phyloP scores from a whole-genome alignment of 2,888 invertebrate species.

The Protophormia terraenovae region DNA sequence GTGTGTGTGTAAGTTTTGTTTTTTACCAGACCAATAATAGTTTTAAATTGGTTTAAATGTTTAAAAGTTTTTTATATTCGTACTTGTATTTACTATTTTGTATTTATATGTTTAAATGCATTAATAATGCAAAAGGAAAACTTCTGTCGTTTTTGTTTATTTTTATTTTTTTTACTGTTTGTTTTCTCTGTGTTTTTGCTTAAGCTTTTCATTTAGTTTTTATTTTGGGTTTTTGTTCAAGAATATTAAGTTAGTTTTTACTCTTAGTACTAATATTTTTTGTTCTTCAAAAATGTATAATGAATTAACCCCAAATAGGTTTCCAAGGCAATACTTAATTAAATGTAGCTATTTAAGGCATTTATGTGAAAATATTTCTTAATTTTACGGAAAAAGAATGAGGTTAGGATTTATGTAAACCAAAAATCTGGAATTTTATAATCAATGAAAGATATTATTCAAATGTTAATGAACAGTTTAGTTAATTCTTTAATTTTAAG shows the following conservation, averaged over 20 bases:
- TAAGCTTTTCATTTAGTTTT: conserved; percentile 13
- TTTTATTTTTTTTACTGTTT: not conserved
- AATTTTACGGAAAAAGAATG: not conserved
- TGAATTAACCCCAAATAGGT: conserved; percentile 35
- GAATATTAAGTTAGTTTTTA: not conserved
- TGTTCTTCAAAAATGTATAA: conserved; percentile 20
- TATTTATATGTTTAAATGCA: conserved; percentile 37
- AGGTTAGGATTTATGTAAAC: too few relatives aligned
- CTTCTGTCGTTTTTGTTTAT: conserved; percentile 26
- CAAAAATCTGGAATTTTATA: too few relatives aligned
- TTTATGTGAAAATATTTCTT: not conserved
- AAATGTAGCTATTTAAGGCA: conserved; percentile 15
- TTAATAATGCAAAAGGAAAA: conserved; percentile 54
- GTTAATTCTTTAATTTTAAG: too few relatives aligned
- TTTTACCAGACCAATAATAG: conserved; percentile 60
- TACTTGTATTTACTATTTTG: conserved; percentile 17
- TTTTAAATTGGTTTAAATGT: conserved; percentile 63
- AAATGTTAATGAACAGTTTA: too few relatives aligned
- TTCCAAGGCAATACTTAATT: conserved; percentile 12
- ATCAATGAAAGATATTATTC: too few relatives aligned
- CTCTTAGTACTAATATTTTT: not conserved
- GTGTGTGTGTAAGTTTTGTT: conserved; percentile 12
- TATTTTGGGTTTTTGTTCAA: not conserved
- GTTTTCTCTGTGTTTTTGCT: conserved; percentile 11
- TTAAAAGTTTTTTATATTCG: conserved; percentile 35